Base-by-base conservation (phyloP, 2,888 invertebrate species). In the Drosophila hamatofila region DNA sequence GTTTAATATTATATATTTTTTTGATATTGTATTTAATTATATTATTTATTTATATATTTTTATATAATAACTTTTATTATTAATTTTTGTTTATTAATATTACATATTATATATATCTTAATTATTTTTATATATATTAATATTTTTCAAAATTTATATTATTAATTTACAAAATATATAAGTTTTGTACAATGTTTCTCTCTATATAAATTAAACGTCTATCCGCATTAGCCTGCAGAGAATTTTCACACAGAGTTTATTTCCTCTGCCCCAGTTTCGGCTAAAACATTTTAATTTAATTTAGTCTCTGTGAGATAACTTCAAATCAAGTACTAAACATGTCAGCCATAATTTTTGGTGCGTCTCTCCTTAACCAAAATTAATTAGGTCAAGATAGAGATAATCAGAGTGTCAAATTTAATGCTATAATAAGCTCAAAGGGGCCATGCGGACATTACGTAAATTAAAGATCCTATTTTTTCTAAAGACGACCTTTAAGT, bases 321-420 rank as follows among this genome's bases (percentile, higher is more conserved):
- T 8, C 8, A 9, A 25, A 78, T 80, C 63, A 65, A 49, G 39
- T 70, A 61, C 57, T 74, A 71, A 75, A 76, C 54, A 75, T 76
- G 70, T 64, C 76, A 64, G 27, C 39, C 3, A 12, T 7, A 0
- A 7, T 39, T 51, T 23, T 16, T 7, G 37, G 11, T 9, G 35
- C 27, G 27, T 37, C 7, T 14, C 8, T 16, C 1, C 14, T 23
- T 14, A 16, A 11, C 14, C 9, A 16, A 60, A 83, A 75, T 83
- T 80, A 83, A 84, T 88, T 80, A 78, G 52, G 60, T 74, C 55
- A 30, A 66, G 59, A 62, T 44, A 49, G n/a, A 71, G 87, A 81
- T 89, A 75, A 73, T 65, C 76, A 66, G 70, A 52, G 48, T 70
- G 79, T 77, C 81, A 84, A 79, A 75, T 84, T 81, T 70, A 72